These are phyloP conservation scores for Platysternon megacephalum DNA, from an alignment of 2,113 vertebrate species.

Conservation along the genomic window DNA sequence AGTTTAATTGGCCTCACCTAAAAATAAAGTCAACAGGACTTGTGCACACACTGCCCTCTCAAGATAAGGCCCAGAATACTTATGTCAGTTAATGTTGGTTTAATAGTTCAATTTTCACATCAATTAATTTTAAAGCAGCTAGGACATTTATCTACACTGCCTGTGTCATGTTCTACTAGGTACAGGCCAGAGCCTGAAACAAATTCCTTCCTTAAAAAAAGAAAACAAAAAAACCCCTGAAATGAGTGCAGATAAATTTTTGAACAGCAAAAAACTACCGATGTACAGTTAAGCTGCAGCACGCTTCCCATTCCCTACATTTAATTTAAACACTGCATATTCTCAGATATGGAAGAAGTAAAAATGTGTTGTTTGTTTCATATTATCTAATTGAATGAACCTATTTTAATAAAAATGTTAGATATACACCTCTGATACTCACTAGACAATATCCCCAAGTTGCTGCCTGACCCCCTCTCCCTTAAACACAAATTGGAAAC, in stretches of 20 bases:
- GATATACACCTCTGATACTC: not conserved
- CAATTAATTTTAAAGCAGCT: not conserved
- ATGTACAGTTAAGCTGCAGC: not conserved
- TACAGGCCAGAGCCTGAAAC: not conserved
- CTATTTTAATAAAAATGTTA: not conserved
- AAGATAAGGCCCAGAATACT: not conserved
- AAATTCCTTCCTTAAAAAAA: not conserved
- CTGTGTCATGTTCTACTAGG: not conserved
- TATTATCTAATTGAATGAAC: not conserved
- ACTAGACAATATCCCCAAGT: not conserved
- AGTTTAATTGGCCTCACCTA: not conserved
- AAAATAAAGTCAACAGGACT: not conserved
- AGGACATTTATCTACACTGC: not conserved
- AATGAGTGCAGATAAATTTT: not conserved
- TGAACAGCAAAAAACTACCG: not conserved
- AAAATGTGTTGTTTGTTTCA: not conserved
- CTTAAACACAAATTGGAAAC: not conserved
- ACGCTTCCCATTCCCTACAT: not conserved
- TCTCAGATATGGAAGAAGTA: not conserved
- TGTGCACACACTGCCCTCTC: not conserved
- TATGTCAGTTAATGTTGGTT: not conserved
- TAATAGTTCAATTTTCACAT: not conserved
- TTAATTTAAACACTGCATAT: not conserved
- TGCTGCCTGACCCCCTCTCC: not conserved
- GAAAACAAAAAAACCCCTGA: not conserved